Conservation (phyloP, 2,888 invertebrate genomes). For the Mechanitis mazaeus region DNA sequence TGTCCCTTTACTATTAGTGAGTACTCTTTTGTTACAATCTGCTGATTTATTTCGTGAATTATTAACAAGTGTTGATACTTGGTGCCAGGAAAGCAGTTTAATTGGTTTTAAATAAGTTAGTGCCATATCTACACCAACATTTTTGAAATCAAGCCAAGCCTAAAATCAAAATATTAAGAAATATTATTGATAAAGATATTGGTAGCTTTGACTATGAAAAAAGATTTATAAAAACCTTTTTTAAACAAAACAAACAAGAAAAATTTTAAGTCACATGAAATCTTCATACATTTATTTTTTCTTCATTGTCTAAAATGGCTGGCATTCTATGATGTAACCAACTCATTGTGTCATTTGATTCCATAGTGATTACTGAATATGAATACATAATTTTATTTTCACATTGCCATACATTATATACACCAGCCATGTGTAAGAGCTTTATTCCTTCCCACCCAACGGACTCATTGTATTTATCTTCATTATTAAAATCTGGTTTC, state of each 20-base stretch:
- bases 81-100: constrained; percentile 78
- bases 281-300: constrained; percentile 75
- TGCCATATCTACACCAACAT: constrained; percentile 70
- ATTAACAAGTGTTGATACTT: constrained; percentile 83
- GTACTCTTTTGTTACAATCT: constrained; percentile 74
- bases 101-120: constrained; percentile 75
- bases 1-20: constrained; percentile 43
- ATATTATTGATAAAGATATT: neutral
- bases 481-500: constrained; percentile 63
- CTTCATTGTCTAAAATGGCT: constrained; percentile 82
- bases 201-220: too few species aligned
- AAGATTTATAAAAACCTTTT: too few species aligned
- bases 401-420: constrained; percentile 83
- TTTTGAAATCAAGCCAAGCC: constrained; percentile 81
- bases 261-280: neutral
- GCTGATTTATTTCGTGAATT: constrained; percentile 81
- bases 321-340: constrained; percentile 90
- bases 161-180: constrained; percentile 43
- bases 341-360: constrained; percentile 79
- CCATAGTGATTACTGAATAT: constrained; percentile 87
- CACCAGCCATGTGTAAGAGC: constrained; percentile 84
- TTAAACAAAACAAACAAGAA: too few species aligned
- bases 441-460: constrained; percentile 79
- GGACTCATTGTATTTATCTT: constrained; percentile 61
- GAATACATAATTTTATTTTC: constrained; percentile 79